Evolutionary conservation across 2,113 vertebrate genomes (phyloP).

Genomic region (Myrmophylax atrothorax): DNA sequence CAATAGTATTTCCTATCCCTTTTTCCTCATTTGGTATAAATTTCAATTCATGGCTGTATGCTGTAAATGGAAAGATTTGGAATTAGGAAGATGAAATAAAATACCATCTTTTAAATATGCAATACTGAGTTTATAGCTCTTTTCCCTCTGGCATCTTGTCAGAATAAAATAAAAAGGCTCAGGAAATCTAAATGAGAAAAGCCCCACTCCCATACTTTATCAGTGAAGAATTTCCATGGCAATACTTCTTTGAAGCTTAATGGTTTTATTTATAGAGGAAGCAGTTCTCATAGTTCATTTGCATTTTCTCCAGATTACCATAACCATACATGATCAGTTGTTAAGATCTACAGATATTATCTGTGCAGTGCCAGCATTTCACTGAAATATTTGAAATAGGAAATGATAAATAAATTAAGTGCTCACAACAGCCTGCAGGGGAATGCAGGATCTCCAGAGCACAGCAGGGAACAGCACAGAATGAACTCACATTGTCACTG

Average conservation of each 20-base stretch:
- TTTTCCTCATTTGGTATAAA: not conserved
- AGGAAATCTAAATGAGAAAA: conserved; percentile 50
- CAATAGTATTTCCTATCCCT: not conserved
- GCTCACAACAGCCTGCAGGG: not conserved
- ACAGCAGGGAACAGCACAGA: not conserved
- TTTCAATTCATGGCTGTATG: not conserved
- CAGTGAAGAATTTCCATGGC: conserved; percentile 63
- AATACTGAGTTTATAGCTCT: conserved; percentile 46
- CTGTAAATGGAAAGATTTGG: not conserved
- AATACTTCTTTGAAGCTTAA: conserved; percentile 65
- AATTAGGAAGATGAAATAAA: conserved; percentile 47
- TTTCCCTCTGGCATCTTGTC: conserved; percentile 38
- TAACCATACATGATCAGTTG: conserved; percentile 53
- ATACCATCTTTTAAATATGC: conserved; percentile 24
- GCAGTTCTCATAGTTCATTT: conserved; percentile 50
- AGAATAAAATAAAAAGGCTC: conserved; percentile 50
- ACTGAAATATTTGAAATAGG: conserved; percentile 25
- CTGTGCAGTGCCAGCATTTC: not conserved
- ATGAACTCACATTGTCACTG: not conserved
- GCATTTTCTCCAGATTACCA: conserved; percentile 60
- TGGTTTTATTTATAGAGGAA: conserved; percentile 48
- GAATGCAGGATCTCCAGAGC: not conserved
- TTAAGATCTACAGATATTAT: conserved; percentile 62
- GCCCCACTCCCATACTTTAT: conserved; percentile 28
- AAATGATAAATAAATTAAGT: conserved; percentile 26